Evolutionary conservation across 2,797 vertebrate genomes (phyloP).

Genomic region (Acropternis orthonyx): DNA sequence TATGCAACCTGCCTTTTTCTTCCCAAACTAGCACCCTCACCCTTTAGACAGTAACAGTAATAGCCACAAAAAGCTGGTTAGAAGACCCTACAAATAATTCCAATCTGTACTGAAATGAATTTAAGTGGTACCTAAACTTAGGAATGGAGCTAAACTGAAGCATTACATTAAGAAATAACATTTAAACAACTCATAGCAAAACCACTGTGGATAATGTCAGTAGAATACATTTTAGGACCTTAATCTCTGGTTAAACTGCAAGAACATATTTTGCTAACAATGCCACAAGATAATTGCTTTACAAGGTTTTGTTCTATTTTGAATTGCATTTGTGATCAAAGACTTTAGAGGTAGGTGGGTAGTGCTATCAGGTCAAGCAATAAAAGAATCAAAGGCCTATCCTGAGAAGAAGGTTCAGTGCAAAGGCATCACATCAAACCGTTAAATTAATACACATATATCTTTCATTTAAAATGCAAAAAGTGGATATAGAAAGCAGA

Average conservation of each 20-base stretch:
- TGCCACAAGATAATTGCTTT: background rate
- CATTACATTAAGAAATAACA: background rate
- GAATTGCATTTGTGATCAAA: background rate
- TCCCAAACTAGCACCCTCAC: background rate
- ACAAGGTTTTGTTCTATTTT: background rate
- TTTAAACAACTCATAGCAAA: background rate
- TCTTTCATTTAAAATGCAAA: background rate
- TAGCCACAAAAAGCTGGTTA: background rate
- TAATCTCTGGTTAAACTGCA: background rate
- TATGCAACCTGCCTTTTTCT: background rate
- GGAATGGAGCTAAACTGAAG: background rate
- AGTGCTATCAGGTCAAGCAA: background rate
- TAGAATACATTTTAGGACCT: background rate
- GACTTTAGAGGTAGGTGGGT: background rate
- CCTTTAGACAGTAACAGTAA: background rate
- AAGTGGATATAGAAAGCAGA: background rate
- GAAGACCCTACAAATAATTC: background rate
- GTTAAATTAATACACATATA: background rate
- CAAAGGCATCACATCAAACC: background rate
- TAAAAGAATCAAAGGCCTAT: background rate
- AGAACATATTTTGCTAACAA: background rate
- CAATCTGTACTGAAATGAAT: background rate
- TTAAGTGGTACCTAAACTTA: background rate
- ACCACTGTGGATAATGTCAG: background rate
- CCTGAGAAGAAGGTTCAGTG: background rate